Evolutionary conservation across 1,140 invertebrate genomes (phyloP).

Genomic region (Meloidogyne floridensis): DNA sequence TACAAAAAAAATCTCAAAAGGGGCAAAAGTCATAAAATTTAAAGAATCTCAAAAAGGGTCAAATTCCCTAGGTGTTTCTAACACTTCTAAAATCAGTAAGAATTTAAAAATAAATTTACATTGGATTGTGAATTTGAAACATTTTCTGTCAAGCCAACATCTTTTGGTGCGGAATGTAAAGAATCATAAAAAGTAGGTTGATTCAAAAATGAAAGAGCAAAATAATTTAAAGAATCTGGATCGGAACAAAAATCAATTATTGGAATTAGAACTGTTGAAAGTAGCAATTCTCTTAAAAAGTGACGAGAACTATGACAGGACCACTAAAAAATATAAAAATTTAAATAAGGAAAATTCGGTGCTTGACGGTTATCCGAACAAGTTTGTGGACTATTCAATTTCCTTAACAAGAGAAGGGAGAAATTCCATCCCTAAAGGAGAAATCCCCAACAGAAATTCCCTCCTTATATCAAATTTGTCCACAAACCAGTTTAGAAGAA

Average conservation of each 20-base stretch:
- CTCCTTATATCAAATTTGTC: too few relatives aligned
- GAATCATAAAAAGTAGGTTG: neutral
- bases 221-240: constrained; percentile 49
- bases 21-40: too few relatives aligned
- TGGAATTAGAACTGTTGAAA: constrained; percentile 43
- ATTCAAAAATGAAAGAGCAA: constrained; percentile 31
- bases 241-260: constrained; percentile 45
- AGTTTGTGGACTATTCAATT: too few relatives aligned
- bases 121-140: neutral
- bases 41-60: too few relatives aligned
- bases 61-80: too few relatives aligned
- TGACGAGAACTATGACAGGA: constrained; percentile 54
- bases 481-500: too few relatives aligned
- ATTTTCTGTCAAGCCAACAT: neutral
- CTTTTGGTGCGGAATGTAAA: neutral
- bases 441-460: too few relatives aligned
- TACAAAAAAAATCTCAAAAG: too few relatives aligned
- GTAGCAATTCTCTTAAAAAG: constrained; percentile 49
- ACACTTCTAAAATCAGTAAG: too few relatives aligned
- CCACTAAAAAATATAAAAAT: constrained; percentile 26
- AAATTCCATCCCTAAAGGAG: too few relatives aligned
- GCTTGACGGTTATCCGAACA: too few relatives aligned
- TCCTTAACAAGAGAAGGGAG: too few relatives aligned
- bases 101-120: neutral
- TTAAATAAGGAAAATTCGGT: neutral